Base-by-base conservation (phyloP, 2,797 vertebrate genomes). In the Silurus aristotelis region DNA sequence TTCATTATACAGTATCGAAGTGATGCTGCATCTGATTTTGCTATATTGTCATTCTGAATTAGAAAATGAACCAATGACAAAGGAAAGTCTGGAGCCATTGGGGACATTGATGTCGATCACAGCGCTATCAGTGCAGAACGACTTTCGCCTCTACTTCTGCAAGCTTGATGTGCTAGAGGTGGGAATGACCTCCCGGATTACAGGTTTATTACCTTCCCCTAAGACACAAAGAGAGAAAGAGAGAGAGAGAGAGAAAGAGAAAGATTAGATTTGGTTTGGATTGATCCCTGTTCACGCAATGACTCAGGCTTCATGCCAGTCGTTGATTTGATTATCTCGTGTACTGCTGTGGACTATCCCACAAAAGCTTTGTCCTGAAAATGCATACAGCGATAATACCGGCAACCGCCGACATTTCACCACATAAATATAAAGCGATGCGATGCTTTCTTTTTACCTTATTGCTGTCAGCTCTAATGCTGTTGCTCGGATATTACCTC, bases 21-120 rank as follows among this genome's bases (percentile, higher is more conserved):
- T 71, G n/a, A 19, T 38, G 19, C 14, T n/a, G 46, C 60, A 20
- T 67, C 14, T 76, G 83, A 25, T 38, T 64, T 25, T 76, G 19
- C 25, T 15, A 48, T 27, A 10, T 22, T 20, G 58, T 73, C 43
- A 61, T 27, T 85, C 12, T 43, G 46, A 52, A n/a, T 75, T 14
- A 64, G 66, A 58, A 85, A 83, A 84, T 84, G 82, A 70, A 61
- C 67, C 73, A 83, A 81, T 27, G 55, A 17, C 84, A 86, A 86
- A 87, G 89, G 87, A 61, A 70, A 78, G 68, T 38, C 87, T 83
- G 84, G 82, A 86, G 82, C 20, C 48, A 73, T 73, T 31, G n/a
- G 43, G 63, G 73, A 83, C 86, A 85, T 86, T 61, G 78, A 84
- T 89, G 89, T 87, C 88, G 61, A 85, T 87, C 87, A 88, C 67